Percentiles rank a stretch among this genome's conserved stretches.
These are phyloP conservation scores for Acrobasis consociella DNA, from an alignment of 2,888 invertebrate genomes.

Conservation along the genomic window DNA sequence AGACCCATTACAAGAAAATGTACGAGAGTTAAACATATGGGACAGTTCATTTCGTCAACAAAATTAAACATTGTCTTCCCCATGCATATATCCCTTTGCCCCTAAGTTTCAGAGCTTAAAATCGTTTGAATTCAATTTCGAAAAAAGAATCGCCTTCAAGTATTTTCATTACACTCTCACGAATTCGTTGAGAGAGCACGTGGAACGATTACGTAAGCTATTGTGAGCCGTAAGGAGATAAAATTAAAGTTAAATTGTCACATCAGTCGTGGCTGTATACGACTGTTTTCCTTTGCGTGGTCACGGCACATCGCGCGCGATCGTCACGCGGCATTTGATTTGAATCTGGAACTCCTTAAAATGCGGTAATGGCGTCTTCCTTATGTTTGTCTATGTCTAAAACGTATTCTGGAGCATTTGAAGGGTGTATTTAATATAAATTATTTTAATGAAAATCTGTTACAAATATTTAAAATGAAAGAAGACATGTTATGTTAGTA, in stretches of 20 bases:
- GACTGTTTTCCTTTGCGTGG: constrained; percentile 51
- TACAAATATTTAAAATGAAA: neutral
- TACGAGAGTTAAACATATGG: constrained; percentile 39
- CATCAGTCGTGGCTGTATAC: constrained; percentile 28
- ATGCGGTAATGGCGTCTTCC: constrained; percentile 64
- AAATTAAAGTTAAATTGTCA: constrained; percentile 30
- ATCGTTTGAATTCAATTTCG: constrained; percentile 31
- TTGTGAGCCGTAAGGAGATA: constrained; percentile 29
- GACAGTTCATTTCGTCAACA: constrained; percentile 40
- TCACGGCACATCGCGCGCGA: constrained; percentile 56
- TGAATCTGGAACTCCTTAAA: constrained; percentile 74
- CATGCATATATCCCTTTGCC: neutral
- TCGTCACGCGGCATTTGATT: constrained; percentile 75
- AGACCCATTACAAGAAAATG: constrained; percentile 35
- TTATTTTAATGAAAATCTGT: neutral
- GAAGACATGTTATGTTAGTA: neutral
- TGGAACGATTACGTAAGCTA: constrained; percentile 34
- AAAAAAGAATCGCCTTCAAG: constrained; percentile 29
- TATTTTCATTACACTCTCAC: constrained; percentile 44
- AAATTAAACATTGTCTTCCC: constrained; percentile 18
- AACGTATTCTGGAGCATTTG: constrained; percentile 2
- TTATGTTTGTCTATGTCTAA: constrained; percentile 37
- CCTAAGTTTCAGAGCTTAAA: constrained; percentile 34
- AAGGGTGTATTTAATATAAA: neutral
- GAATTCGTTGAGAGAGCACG: constrained; percentile 51